Conservation (phyloP, 2,113 vertebrate species). For the Dermatemys mawii region DNA sequence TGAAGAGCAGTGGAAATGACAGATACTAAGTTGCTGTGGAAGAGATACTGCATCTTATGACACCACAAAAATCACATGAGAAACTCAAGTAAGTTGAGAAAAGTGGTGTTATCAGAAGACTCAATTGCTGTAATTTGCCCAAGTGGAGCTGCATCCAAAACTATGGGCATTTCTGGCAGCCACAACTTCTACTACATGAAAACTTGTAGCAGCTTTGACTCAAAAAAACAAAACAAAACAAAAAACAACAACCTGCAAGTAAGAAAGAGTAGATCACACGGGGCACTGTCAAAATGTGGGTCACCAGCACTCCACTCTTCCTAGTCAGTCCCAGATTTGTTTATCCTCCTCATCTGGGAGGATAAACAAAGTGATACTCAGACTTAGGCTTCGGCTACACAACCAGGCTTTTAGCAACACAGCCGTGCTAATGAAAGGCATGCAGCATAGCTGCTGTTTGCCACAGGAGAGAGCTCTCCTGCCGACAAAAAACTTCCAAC, state of each 20-base stretch:
- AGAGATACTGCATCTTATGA: neutral
- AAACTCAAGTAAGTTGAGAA: neutral
- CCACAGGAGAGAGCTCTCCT: too few relatives aligned
- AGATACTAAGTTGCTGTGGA: neutral
- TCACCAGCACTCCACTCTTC: neutral
- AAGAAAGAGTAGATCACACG: fast-evolving
- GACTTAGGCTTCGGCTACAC: too few relatives aligned
- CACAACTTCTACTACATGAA: neutral
- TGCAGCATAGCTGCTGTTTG: too few relatives aligned
- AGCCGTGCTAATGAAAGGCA: too few relatives aligned
- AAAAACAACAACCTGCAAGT: too few relatives aligned
- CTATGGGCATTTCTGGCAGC: neutral
- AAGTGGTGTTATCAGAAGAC: neutral
- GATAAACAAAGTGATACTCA: too few relatives aligned
- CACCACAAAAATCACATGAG: too few relatives aligned
- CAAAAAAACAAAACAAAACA: too few relatives aligned
- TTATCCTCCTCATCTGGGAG: neutral
- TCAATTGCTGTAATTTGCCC: neutral
- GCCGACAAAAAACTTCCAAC: too few relatives aligned
- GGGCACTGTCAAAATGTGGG: fast-evolving
- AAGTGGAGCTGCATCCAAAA: neutral
- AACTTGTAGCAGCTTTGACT: fast-evolving
- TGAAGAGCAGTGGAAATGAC: neutral
- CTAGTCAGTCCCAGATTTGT: fast-evolving
- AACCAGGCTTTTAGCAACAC: too few relatives aligned